phyloP scores from a whole-genome alignment of 1,140 invertebrate species.

The Microplitis mediator region DNA sequence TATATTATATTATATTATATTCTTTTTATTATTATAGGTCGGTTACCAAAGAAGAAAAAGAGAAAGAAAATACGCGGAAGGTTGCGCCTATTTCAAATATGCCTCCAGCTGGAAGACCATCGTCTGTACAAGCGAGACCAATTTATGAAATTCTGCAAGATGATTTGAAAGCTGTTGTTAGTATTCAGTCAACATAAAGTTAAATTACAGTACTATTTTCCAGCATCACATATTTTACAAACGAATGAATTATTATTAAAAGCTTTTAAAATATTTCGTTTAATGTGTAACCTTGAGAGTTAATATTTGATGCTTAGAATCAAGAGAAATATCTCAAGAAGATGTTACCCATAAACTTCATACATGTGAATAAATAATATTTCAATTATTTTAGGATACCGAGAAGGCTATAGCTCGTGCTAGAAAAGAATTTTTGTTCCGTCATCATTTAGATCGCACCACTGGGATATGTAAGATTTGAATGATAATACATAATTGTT shows the following conservation, averaged over 20 bases:
- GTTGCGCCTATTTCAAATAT: conserved; percentile 48
- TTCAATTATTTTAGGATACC: conserved; percentile 48
- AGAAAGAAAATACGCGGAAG: conserved; percentile 83
- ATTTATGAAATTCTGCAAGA: conserved; percentile 52
- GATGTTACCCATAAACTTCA: no score
- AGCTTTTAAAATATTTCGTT: no score
- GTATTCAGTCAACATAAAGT: neutral
- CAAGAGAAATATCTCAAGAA: no score
- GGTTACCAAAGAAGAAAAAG: conserved; percentile 85
- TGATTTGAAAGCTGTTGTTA: conserved; percentile 50
- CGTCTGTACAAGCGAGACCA: conserved; percentile 56
- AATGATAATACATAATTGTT: neutral
- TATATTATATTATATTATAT: neutral
- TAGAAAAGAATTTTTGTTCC: conserved; percentile 66
- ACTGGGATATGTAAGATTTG: conserved; percentile 66
- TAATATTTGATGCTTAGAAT: conserved; percentile 4
- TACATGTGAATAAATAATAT: neutral
- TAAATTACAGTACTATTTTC: no score
- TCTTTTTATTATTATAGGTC: conserved; percentile 60
- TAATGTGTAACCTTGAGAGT: no score
- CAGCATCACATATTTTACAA: no score
- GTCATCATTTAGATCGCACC: conserved; percentile 74
- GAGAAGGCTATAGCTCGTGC: conserved; percentile 62
- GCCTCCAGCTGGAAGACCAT: conserved; percentile 55
- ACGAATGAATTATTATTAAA: no score